phyloP scores from a whole-genome alignment of 2,113 vertebrate genomes.

The Anser cygnoides region DNA sequence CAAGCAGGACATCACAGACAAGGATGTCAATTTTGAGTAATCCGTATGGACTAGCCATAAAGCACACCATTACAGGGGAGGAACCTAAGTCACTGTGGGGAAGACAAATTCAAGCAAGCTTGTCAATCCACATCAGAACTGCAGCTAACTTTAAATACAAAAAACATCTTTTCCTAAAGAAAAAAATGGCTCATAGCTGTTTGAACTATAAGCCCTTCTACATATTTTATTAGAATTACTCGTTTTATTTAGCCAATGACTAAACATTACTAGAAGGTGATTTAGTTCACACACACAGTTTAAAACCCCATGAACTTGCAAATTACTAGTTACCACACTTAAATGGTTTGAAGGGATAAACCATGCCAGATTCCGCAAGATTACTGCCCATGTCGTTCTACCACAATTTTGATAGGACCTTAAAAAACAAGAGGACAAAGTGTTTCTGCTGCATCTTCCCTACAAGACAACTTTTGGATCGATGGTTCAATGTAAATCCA shows the following conservation, averaged over 20 bases:
- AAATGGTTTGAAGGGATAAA: background rate
- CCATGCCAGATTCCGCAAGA: background rate
- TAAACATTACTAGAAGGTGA: background rate
- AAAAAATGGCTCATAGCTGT: background rate
- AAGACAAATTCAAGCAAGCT: background rate
- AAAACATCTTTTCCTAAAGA: background rate
- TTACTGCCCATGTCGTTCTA: background rate
- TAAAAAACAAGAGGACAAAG: background rate
- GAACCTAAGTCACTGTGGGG: background rate
- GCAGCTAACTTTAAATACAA: background rate
- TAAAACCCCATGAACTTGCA: background rate
- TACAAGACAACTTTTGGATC: background rate
- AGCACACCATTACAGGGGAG: background rate
- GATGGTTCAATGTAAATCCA: background rate
- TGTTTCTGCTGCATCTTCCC: background rate
- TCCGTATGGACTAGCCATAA: background rate
- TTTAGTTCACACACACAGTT: background rate
- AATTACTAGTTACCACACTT: background rate
- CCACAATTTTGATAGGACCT: background rate
- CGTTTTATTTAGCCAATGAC: background rate
- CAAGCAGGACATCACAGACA: background rate
- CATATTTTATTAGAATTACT: background rate
- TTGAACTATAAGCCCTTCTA: background rate
- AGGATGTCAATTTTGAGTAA: background rate
- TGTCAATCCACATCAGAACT: background rate